phyloP scores from a whole-genome alignment of 1,140 invertebrate species.

The Platyura marginata region DNA sequence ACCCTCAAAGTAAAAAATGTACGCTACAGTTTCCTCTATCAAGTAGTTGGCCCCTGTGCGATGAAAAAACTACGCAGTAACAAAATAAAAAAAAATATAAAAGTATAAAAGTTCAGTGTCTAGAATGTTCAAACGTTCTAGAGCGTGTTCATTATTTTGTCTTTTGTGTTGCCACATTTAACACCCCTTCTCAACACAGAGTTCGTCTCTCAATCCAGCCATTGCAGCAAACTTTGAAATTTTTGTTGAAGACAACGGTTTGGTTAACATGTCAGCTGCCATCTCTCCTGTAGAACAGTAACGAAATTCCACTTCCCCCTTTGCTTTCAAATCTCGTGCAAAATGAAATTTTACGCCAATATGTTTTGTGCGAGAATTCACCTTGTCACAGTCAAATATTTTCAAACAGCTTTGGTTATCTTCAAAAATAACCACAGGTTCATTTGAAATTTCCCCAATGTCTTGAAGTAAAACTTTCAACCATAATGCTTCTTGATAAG shows the following conservation, averaged over 20 bases:
- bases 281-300: conserved; percentile 9
- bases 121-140: too few species aligned
- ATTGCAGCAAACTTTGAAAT: neutral
- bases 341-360: conserved; percentile 11
- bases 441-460: neutral
- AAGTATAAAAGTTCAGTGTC: too few species aligned
- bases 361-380: conserved; percentile 12
- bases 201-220: conserved; percentile 1
- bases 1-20: too few species aligned
- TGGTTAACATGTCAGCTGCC: conserved; percentile 10
- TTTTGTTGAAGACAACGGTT: conserved; percentile 5
- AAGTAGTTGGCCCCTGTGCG: too few species aligned
- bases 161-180: too few species aligned
- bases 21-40: too few species aligned
- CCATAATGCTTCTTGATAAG: conserved; percentile 8
- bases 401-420: conserved; percentile 6
- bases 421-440: conserved; percentile 2
- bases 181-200: conserved; percentile 4
- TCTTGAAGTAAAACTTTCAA: conserved; percentile 6
- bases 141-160: too few species aligned
- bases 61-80: too few species aligned
- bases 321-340: conserved; percentile 9
- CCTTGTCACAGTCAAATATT: conserved; percentile 3
- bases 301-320: conserved; percentile 4
- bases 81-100: too few species aligned